Evolutionary conservation across 2,113 vertebrate species (phyloP), one percentile per base, ranked within the genome.

Genomic region (Oreochromis tanganicae): DNA sequence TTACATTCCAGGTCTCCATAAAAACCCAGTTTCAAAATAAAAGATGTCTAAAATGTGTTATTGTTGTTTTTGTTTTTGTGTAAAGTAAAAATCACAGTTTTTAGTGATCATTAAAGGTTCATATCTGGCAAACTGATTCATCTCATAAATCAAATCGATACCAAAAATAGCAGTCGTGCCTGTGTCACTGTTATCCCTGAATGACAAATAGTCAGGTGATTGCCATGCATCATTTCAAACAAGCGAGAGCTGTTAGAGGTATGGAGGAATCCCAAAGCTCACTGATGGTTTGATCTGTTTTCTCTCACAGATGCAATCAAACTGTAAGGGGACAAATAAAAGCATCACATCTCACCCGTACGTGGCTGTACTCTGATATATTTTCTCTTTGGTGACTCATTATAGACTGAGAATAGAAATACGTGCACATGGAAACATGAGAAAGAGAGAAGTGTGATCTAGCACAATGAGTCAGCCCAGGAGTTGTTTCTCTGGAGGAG

Each of bases 301-400:
- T 32, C 16, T 12, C 71, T 17, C 43, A 32, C 43, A 87, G 73
- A 12, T 19, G 9, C 24, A 32, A 0, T 57, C 19, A 27, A 43
- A 57, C 36, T 12, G 8, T 57, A 41, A n/a, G 73, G 46, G 61
- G 16, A 61, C 41, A 50, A 27, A 79, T 32, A 8, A 41, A 38
- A 36, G 55, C 41, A 34, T 48, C 57, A 50, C 9, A 32, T 52
- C 73, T 78, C 73, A 3, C 43, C 71, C 27, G 3, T 34, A 12
- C 3, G 27, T 32, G 73, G 73, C 73, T 52, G 27, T 8, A 8
- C 71, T 52, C 46, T n/a, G 27, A 52, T 32, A 2, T 52, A 34
- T 78, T 78, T 78, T 78, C 73, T 78, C 27, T 78, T 52, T 52
- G 73, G 59, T 87, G 86, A 87, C 12, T 87, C 86, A 87, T 34